Evolutionary conservation across 2,888 invertebrate species (phyloP).

Genomic region (Hirudinaria manillensis): DNA sequence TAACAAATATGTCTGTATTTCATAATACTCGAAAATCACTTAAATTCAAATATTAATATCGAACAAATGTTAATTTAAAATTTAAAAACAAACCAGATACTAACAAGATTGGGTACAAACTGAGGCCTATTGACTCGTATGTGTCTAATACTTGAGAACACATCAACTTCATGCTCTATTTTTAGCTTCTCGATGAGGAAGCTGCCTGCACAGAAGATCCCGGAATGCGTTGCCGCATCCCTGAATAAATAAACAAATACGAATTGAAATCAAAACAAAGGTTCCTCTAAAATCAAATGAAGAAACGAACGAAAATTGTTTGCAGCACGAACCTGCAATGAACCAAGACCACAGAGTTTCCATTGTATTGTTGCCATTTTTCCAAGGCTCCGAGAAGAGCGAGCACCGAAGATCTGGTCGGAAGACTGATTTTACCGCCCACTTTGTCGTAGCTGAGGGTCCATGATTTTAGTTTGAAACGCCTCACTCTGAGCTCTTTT

Average conservation of each 20-base stretch:
- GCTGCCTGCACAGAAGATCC: slow-evolving; percentile 49
- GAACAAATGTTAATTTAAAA: too few species aligned
- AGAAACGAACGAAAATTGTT: too few species aligned
- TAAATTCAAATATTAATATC: too few species aligned
- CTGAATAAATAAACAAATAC: slow-evolving; percentile 38
- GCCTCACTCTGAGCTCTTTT: slow-evolving; percentile 3
- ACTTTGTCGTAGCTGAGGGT: not conserved
- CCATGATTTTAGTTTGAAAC: slow-evolving; percentile 10
- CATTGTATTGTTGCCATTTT: slow-evolving; percentile 49
- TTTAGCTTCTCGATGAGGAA: slow-evolving; percentile 50
- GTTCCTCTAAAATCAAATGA: too few species aligned
- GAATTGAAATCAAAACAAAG: not conserved
- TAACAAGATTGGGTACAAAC: slow-evolving; percentile 45
- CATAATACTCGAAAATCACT: too few species aligned
- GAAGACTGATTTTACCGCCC: slow-evolving; percentile 37
- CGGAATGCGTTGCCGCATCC: slow-evolving; percentile 52
- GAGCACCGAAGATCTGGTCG: slow-evolving; percentile 46
- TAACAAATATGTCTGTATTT: too few species aligned
- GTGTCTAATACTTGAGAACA: slow-evolving; percentile 52
- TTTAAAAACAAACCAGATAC: too few species aligned
- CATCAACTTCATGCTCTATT: slow-evolving; percentile 51
- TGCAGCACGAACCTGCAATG: slow-evolving; percentile 67
- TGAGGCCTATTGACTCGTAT: slow-evolving; percentile 50
- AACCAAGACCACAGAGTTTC: slow-evolving; percentile 67
- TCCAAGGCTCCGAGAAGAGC: slow-evolving; percentile 48